Evolutionary conservation across 2,888 invertebrate genomes (phyloP).

Genomic region (Cotesia congregata): DNA sequence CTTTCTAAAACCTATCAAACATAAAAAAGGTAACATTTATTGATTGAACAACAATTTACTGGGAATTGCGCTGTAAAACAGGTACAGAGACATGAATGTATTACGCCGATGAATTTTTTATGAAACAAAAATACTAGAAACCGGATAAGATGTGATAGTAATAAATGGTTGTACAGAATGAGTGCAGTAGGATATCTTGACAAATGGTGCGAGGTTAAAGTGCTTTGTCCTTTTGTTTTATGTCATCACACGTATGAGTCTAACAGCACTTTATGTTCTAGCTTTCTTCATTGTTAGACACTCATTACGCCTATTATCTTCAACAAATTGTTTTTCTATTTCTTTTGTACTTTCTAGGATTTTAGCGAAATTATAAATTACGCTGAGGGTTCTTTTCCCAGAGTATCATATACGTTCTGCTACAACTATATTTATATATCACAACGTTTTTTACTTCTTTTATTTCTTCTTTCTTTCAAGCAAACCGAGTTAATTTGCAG

Average conservation of each 20-base stretch:
- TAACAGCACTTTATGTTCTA: conserved; percentile 23
- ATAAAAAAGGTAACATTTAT: neutral
- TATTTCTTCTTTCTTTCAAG: conserved; percentile 7
- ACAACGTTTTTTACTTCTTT: neutral
- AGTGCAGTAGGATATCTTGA: neutral
- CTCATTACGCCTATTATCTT: conserved; percentile 6
- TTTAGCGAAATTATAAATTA: conserved; percentile 34
- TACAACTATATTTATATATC: neutral
- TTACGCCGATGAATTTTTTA: neutral
- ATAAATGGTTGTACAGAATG: neutral
- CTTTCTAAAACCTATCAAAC: no score
- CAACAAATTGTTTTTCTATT: conserved; percentile 6
- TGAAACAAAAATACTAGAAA: neutral
- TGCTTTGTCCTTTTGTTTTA: conserved; percentile 7
- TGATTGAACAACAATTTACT: neutral
- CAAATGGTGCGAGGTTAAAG: neutral
- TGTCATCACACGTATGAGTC: conserved; percentile 1
- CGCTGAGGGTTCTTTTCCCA: neutral
- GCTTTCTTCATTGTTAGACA: conserved; percentile 8
- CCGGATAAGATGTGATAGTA: conserved; percentile 1
- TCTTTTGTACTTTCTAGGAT: conserved; percentile 6
- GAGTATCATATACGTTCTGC: neutral
- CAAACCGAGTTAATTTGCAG: neutral
- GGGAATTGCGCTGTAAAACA: neutral
- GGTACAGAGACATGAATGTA: neutral